phyloP scores from a whole-genome alignment of 2,797 vertebrate genomes.

The Tapera naevia region DNA sequence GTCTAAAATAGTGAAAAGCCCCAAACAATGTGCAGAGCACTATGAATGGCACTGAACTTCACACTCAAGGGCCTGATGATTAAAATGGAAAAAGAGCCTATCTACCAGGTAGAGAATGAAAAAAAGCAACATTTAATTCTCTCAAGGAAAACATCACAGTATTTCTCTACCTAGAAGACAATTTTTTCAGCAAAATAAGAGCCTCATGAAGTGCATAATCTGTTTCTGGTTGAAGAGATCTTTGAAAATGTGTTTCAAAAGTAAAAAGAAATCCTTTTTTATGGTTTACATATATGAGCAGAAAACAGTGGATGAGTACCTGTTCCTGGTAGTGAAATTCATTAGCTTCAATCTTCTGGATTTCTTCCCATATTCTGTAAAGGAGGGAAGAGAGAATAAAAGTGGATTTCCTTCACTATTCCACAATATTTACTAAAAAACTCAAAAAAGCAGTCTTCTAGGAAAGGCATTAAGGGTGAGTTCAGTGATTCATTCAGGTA shows the following conservation, averaged over 20 bases:
- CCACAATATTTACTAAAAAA: neutral
- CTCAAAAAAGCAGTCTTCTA: neutral
- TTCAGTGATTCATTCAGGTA: neutral
- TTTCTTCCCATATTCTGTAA: constrained; percentile 92
- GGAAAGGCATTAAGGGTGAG: neutral
- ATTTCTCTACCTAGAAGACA: neutral
- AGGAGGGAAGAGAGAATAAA: neutral
- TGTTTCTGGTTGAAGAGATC: neutral
- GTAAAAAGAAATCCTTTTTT: neutral
- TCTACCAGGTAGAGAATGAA: neutral
- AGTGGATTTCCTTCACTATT: neutral
- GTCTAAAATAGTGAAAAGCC: neutral
- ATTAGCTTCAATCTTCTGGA: constrained; percentile 94
- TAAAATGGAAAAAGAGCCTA: neutral
- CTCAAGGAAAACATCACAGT: neutral
- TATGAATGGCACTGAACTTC: neutral
- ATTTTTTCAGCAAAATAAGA: neutral
- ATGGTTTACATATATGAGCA: neutral
- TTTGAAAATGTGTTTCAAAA: neutral
- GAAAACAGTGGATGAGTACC: constrained; percentile 76
- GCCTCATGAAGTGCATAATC: neutral
- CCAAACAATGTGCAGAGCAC: too few species aligned
- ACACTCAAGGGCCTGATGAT: neutral
- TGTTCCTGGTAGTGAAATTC: constrained; percentile 97
- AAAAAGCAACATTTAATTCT: neutral